Evolutionary conservation across 2,797 vertebrate genomes (phyloP).

Genomic region (Limnodromus scolopaceus): DNA sequence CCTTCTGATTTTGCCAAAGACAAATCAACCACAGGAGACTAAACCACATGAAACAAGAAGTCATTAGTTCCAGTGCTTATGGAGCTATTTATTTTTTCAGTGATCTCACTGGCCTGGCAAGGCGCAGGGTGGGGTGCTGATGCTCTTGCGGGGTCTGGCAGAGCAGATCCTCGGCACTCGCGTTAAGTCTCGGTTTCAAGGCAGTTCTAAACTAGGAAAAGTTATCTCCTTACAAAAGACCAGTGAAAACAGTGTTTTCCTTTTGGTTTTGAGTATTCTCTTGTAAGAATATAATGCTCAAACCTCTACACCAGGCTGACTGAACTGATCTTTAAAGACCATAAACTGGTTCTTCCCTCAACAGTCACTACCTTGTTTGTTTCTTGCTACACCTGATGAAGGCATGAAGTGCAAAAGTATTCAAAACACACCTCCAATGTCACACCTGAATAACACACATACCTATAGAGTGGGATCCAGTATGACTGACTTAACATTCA

Average conservation of each 20-base stretch:
- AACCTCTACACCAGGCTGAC: neutral
- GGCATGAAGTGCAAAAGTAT: neutral
- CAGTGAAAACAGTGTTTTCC: neutral
- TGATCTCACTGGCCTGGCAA: constrained; percentile 40
- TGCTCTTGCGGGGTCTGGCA: neutral
- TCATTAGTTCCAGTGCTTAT: constrained; percentile 29
- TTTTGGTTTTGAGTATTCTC: neutral
- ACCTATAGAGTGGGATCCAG: neutral
- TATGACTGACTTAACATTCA: neutral
- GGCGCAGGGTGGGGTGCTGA: neutral
- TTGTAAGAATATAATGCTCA: rapidly evolving
- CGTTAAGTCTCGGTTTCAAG: neutral
- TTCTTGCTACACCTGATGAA: neutral
- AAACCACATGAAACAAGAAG: constrained; percentile 60
- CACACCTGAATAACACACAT: neutral
- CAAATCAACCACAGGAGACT: constrained; percentile 42
- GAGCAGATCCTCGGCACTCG: neutral
- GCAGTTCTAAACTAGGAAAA: neutral
- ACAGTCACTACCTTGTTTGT: neutral
- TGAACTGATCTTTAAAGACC: neutral
- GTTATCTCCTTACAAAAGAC: neutral
- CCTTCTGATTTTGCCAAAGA: constrained; percentile 9
- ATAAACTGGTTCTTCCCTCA: neutral
- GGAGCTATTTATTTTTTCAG: constrained; percentile 47
- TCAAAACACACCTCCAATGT: neutral